Base-by-base conservation (phyloP, 2,113 vertebrate genomes). In the Trogon melanurus region DNA sequence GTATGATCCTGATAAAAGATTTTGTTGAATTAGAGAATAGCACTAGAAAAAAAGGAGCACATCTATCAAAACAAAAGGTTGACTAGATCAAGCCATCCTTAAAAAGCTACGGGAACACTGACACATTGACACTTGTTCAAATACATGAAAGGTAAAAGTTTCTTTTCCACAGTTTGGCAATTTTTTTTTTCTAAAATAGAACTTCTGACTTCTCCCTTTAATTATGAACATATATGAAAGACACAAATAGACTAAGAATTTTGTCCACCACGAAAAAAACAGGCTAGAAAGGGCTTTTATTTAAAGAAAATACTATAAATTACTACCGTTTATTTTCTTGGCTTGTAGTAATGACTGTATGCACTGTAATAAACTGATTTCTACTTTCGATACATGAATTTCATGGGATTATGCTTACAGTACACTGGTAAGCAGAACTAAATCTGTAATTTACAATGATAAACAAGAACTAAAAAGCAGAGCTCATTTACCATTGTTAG, bases 381-480 rank as follows among this genome's bases (percentile, higher is more conserved):
- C 64, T 92, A 9, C 27, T 82, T 79, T 75, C 11, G 36, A 65
- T 58, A 30, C 15, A 51, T 69, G 58, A 54, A 85, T 57, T 73
- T 88, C 9, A 72, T 51, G 23, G 29, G 10, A 57, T 85, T 85
- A 93, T 79, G 45, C 14, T 95, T 73, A 75, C 6, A 58, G n/a
- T 16, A 73, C 32, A 61, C 25, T 65, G 27, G 27, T 54, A 87
- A 71, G 45, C 70, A 70, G 51, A 85, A 57, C 13, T 66, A 76
- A 82, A 89, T 18, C 71, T 61, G 30, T 50, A 76, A 76, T 79
- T 76, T 88, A 58, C n/a, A 66, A 50, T 44, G 23, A 71, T 58
- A 89, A 92, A 73, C 64, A 91, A 89, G 38, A 95, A 61, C 11
- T 65, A 75, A 87, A 86, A 87, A 80, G 26, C 69, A 79, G 53